Evolutionary conservation across 2,797 vertebrate species (phyloP), one percentile per base, ranked within the genome.

Genomic region (Mareca penelope): DNA sequence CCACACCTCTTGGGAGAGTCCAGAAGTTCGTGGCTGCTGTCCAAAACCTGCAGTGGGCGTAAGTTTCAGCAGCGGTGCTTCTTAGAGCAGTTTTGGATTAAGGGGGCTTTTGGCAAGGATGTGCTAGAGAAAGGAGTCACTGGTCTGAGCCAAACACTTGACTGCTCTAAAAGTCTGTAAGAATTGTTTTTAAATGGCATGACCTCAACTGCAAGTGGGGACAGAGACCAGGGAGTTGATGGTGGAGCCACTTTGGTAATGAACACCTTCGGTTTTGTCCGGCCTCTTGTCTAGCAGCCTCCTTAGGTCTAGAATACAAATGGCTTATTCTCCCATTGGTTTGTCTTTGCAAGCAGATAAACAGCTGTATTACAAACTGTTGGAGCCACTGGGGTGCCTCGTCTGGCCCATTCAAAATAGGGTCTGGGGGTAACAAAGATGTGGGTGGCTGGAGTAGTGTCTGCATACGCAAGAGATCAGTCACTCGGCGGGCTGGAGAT

Each of bases 331-430:
- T 87, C 44, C 33, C 46, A 15, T 15, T 77, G 60, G 33, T 92
- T 88, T 81, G 24, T 63, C 71, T 85, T 77, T 68, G 37, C 44
- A 37, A 95, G 83, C 57, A 90, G 90, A 93, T 75, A 95, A 91
- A 48, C 70, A 91, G 73, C 59, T 89, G 79, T 65, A 64, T 94
- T 64, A 60, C 61, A 42, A 68, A 46, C 23, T 37, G 59, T 39
- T 26, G 56, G 80, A 56, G 85, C 67, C 87, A 85, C 82, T 59
- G 9, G 19, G 52, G 26, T 91, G 39, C 73, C 67, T 91, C 3
- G 13, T 39, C 73, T 88, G 85, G 69, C 85, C 33, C 24, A 28
- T 67, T 92, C 80, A 92, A 79, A 94, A 83, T 17, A 79, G 60
- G 68, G n/a, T 72, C 14, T 79, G 63, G n/a, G 69, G 52, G 52